A percentile compares a stretch with the other conserved stretches of the same genome.
phyloP scores from a whole-genome alignment of 2,888 invertebrate species.

The Julus scanicus region DNA sequence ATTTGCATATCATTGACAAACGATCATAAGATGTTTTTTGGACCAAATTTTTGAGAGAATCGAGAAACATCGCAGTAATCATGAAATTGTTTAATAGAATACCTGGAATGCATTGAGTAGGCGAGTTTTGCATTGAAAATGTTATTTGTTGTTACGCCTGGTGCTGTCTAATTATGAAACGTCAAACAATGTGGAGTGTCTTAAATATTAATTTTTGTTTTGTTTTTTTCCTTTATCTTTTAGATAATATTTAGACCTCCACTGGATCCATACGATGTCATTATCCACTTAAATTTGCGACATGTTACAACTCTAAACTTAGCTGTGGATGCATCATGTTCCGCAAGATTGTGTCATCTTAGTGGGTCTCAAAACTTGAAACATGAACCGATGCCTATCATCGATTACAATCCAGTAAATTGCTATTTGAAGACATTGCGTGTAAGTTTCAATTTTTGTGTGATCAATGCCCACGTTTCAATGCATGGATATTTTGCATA shows the following conservation, averaged over 20 bases:
- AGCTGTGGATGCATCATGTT: conserved; percentile 65
- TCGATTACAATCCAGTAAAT: conserved; percentile 80
- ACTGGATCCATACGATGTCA: conserved; percentile 77
- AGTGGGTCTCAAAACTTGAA: background rate
- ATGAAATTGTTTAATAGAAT: background rate
- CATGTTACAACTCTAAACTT: conserved; percentile 69
- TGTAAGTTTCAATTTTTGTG: conserved; percentile 69
- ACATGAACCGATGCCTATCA: conserved; percentile 73
- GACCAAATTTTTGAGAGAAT: background rate
- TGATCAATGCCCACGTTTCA: too few species aligned
- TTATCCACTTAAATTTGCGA: conserved; percentile 74
- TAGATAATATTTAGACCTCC: conserved; percentile 74
- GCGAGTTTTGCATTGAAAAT: background rate
- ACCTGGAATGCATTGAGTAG: background rate
- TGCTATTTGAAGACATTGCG: conserved; percentile 79
- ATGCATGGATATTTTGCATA: too few species aligned
- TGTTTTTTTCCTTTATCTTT: background rate
- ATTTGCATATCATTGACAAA: too few species aligned
- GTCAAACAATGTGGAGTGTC: too few species aligned
- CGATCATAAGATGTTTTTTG: background rate
- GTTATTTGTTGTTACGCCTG: background rate
- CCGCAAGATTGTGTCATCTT: background rate
- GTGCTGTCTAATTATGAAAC: background rate
- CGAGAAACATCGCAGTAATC: too few species aligned
- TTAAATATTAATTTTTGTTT: conserved; percentile 57